Conservation (phyloP, 1,140 invertebrate species). For the Lepidurus packardi region DNA sequence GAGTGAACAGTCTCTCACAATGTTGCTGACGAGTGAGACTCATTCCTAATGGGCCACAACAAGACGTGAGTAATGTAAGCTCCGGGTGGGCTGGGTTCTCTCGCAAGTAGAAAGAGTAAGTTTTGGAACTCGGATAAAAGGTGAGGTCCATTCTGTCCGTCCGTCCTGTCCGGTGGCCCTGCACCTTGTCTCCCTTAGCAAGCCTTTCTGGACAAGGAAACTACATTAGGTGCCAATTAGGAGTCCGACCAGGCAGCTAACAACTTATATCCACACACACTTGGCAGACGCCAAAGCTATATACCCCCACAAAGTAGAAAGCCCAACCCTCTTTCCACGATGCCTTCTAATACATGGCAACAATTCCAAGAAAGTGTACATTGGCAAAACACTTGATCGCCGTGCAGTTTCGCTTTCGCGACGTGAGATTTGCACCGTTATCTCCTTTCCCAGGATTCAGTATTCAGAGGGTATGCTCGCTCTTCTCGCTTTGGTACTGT, state of each 20-base stretch:
- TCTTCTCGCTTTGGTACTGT: no score
- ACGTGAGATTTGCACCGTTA: no score
- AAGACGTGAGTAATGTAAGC: conserved; percentile 6
- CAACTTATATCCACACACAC: conserved; percentile 4
- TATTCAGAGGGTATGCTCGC: no score
- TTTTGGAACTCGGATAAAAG: not conserved
- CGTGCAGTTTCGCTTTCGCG: no score
- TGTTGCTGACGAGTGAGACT: conserved; percentile 8
- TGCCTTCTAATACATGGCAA: not conserved
- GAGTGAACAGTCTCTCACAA: not conserved
- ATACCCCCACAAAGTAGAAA: no score
- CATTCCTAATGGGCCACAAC: conserved; percentile 18
- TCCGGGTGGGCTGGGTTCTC: not conserved
- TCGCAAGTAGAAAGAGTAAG: not conserved
- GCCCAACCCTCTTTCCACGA: no score
- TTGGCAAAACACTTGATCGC: not conserved
- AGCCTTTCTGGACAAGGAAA: conserved; percentile 5
- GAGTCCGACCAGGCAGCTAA: conserved; percentile 17
- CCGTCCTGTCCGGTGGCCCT: not conserved
- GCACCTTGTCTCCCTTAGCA: conserved; percentile 1
- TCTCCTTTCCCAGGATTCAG: no score
- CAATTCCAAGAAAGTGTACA: not conserved
- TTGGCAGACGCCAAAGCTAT: not conserved
- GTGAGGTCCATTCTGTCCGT: not conserved
- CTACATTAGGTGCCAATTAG: conserved; percentile 21